Evolutionary conservation across 2,113 vertebrate genomes (phyloP), one percentile per base, ranked within the genome.

Genomic region (Stomatorhinus ivindoensis): DNA sequence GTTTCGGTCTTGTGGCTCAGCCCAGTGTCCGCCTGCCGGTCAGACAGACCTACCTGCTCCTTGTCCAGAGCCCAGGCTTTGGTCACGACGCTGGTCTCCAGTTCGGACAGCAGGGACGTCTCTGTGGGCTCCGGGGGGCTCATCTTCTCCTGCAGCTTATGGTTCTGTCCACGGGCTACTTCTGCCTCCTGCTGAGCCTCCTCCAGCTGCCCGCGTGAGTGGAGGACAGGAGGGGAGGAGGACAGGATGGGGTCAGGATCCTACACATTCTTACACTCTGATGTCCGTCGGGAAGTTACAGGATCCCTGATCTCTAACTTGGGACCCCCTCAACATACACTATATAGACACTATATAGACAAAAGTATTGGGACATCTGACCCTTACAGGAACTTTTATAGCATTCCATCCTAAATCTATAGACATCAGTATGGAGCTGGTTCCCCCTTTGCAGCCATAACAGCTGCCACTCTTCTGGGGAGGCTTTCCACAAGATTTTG

Each of bases 181-280:
- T 94, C 95, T 91, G 96, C 95, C 76, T 96, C 96, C 35, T 93
- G 91, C 50, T 93, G 93, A n/a, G 95, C 94, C 84, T 96, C 95
- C 53, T 93, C 95, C 9, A 96, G 91, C 96, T 96, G 87, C 24
- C 91, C 42, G 89, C 5, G 85, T 55, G 27, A 39, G 51, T 19
- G 50, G 27, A 73, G 15, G 39, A 27, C 15, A n/a, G 19, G 51
- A 35, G 39, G 35, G 19, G 31, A n/a, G 19, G 51, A 35, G 39
- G 35, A 9, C 39, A n/a, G 35, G 21, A 15, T 53, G 8, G 76
- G 2, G 39, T 39, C 15, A 82, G 19, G 19, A 47, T 47, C 24
- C 44, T 47, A n/a, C 73, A 80, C 73, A 39, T 80, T 80, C 73
- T 80, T 80, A 42, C 15, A 1, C 10, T 31, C 31, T 15, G 31